phyloP scores from a whole-genome alignment of 2,113 vertebrate species.

The Lasiurus borealis region DNA sequence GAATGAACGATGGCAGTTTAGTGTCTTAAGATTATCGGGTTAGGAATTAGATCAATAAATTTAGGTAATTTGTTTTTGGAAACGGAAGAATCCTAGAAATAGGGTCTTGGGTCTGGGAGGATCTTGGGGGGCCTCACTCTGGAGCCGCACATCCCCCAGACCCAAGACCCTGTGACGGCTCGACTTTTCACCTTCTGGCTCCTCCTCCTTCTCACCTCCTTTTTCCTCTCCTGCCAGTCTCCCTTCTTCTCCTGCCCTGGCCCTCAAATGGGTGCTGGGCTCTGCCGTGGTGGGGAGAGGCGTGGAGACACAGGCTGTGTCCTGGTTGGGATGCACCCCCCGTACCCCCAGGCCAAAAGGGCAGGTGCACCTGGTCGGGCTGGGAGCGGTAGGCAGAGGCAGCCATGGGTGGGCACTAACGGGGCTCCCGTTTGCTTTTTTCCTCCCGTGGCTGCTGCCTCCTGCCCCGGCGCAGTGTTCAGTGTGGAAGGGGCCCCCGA shows the following conservation, averaged over 20 bases:
- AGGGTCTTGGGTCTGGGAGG: background rate
- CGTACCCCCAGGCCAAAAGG: background rate
- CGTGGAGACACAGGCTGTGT: background rate
- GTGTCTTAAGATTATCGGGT: slow-evolving; percentile 53
- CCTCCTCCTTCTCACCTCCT: background rate
- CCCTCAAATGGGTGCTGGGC: background rate
- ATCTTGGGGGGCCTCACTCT: background rate
- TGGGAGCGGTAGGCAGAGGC: background rate
- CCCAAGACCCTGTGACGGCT: background rate
- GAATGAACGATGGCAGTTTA: slow-evolving; percentile 59
- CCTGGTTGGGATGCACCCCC: too few relatives aligned
- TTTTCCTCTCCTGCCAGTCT: background rate
- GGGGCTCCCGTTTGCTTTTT: slow-evolving; percentile 83
- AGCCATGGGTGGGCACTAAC: slow-evolving; percentile 59
- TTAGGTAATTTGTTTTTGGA: slow-evolving; percentile 38
- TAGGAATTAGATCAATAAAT: slow-evolving; percentile 63
- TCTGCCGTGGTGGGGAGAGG: background rate
- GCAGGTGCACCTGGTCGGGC: background rate
- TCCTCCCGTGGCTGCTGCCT: slow-evolving; percentile 56
- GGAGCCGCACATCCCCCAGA: background rate
- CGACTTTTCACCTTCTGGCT: background rate
- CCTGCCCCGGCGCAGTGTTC: slow-evolving; percentile 84
- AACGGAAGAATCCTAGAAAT: slow-evolving; percentile 40
- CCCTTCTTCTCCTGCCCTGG: background rate
- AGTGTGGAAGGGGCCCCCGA: slow-evolving; percentile 91